Evolutionary conservation across 1,140 invertebrate species (phyloP), one percentile per base, ranked within the genome.

Genomic region (Trichonephila inaurata): DNA sequence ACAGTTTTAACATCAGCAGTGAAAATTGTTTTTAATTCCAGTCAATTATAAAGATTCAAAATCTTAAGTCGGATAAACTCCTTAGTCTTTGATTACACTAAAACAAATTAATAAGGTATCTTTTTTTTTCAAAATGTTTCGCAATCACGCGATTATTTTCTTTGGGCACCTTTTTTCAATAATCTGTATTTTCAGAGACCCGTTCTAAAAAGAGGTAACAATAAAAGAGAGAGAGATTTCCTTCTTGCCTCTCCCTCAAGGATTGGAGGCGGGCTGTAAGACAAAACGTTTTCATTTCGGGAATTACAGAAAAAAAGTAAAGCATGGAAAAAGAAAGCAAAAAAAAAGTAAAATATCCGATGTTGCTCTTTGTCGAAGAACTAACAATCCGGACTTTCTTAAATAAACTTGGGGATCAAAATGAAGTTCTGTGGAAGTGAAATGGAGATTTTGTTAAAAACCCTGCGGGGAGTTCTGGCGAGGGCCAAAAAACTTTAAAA

Each of bases 351-450:
- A 77, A 77, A 77, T 33, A 28, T 16, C 28, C 33, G 33, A 33
- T 77, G 72, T 77, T 77, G 72, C 72, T 77, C 72, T 77, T 77
- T 40, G 72, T 77, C 28, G 72, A 77, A 77, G 72, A 77, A 77
- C 72, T 77, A 77, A 77, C 72, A 77, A 77, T 77, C 72, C 28
- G 72, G 16, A 77, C 28, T 33, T 77, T 77, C 72, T 33, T 77
- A 77, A 77, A 77, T 77, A 33, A 77, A 77, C 72, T 12, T 77
- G 28, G 72, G 33, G 28, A 77, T 77, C 72, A 77, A 77, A 77
- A 77, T 77, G 28, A 77, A 77, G 72, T 77, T 77, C 72, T 16
- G 72, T 1, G 16, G 5, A 33, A 69, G 66, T 69, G 66, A 77
- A 77, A 77, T 77, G 72, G 72, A 77, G 72, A 77, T 77, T 77